Base-by-base conservation (phyloP, 2,113 vertebrate species). In the Rattus norvegicus region DNA sequence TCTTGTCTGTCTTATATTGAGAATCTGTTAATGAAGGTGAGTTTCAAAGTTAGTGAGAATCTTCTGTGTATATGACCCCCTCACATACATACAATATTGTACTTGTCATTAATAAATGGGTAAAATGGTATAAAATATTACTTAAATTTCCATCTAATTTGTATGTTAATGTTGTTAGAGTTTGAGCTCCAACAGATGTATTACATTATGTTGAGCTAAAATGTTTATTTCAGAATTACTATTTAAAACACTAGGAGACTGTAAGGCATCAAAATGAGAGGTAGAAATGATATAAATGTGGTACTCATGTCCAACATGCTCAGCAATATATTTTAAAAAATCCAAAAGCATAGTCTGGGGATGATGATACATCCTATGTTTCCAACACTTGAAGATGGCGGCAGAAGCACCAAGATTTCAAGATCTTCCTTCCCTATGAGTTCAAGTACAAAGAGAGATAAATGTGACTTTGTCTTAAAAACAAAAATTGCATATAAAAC, bases 131-230 rank as follows among this genome's bases (percentile, higher is more conserved):
- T 91, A 11, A 49, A 70, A 75, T 39, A 70, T 67, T 56, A 80
- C 89, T 67, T 36, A 56, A 89, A 81, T 92, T 49, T 95, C 36
- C 80, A 54, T 69, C 59, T n/a, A 97, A 73, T 77, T 75, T 89
- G 17, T n/a, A 56, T 63, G 20, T 33, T n/a, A 81, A 0, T 96
- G 70, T 67, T 93, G 22, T 80, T 93, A 33, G 89, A 36, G 54
- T 73, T 96, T 77, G 80, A 54, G 24, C 26, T 89, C 65, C 52
- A 75, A 75, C 72, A 90, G 19, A 88, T 52, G 20, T 33, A 56
- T 67, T 94, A 92, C 11, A 69, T 95, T 94, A 73, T 92, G 93
- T 52, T 92, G 76, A 93, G 94, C n/a, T 61, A 95, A 93, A 88
- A n/a, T 1, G 7, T 67, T n/a, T 59, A 95, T 87, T 95, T 87